These are phyloP conservation scores for Halocynthia aurantium DNA, from an alignment of 23 tunicate genomes.

Conservation along the genomic window DNA sequence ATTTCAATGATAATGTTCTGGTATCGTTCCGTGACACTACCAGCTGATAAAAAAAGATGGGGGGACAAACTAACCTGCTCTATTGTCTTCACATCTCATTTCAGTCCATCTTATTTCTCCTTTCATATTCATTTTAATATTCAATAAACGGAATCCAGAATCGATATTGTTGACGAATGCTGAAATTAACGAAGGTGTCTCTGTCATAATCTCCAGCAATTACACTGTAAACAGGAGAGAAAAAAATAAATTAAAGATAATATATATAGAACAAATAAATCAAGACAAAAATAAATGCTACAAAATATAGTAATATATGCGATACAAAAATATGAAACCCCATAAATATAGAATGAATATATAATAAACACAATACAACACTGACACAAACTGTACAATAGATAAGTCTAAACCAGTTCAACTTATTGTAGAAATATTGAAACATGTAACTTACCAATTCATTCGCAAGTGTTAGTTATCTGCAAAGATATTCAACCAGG, in stretches of 20 bases:
- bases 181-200: constrained; percentile 22
- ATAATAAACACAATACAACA: too few species aligned
- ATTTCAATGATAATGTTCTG: too few species aligned
- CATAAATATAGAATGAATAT: too few species aligned
- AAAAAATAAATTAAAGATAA: not conserved
- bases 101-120: constrained; percentile 46
- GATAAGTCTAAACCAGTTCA: too few species aligned
- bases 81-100: constrained; percentile 48
- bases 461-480: constrained; percentile 22
- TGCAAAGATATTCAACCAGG: constrained; percentile 45
- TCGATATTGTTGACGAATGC: constrained; percentile 38
- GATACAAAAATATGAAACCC: too few species aligned
- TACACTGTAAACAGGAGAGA: constrained; percentile 43
- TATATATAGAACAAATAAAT: too few species aligned
- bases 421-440: too few species aligned
- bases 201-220: constrained; percentile 30
- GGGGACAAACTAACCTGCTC: constrained; percentile 24
- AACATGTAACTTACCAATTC: constrained; percentile 20
- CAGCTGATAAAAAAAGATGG: too few species aligned
- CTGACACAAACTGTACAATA: too few species aligned
- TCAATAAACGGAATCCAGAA: constrained; percentile 41
- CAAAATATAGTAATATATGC: too few species aligned
- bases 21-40: too few species aligned
- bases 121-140: constrained; percentile 44
- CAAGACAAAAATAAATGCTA: too few species aligned